phyloP scores from a whole-genome alignment of 1,140 invertebrate species.

The Panagrolaimus sp. region DNA sequence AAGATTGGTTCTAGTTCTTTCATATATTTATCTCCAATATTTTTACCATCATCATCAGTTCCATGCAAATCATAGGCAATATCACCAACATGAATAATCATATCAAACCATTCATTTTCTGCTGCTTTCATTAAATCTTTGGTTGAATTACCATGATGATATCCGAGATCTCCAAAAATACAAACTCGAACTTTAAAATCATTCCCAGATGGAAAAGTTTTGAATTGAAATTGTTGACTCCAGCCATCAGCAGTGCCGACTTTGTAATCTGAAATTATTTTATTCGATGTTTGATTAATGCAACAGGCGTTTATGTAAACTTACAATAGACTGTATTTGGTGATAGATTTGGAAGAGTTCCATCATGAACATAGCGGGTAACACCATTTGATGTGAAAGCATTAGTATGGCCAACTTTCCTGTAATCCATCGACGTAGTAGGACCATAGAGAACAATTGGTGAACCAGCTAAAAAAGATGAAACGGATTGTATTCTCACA shows the following conservation, averaged over 20 bases:
- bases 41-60: conserved; percentile 33
- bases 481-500: too few species aligned
- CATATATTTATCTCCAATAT: conserved; percentile 59
- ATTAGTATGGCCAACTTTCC: neutral
- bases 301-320: neutral
- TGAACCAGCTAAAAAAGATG: too few species aligned
- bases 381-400: neutral
- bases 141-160: conserved; percentile 32
- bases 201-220: conserved; percentile 21
- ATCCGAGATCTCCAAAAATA: conserved; percentile 42
- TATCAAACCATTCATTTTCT: conserved; percentile 31
- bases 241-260: conserved; percentile 22
- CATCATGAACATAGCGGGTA: neutral
- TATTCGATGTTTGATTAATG: too few species aligned
- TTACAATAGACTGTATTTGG: neutral
- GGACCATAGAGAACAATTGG: too few species aligned
- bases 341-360: neutral
- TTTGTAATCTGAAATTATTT: conserved; percentile 30
- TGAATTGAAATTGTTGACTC: conserved; percentile 30
- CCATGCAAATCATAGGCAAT: conserved; percentile 59
- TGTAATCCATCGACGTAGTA: neutral
- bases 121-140: conserved; percentile 25
- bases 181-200: conserved; percentile 30
- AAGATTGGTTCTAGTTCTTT: conserved; percentile 57
- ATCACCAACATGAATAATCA: conserved; percentile 38